These are phyloP conservation scores for Gibbula magus DNA, from an alignment of 2,888 invertebrate species.

Conservation along the genomic window DNA sequence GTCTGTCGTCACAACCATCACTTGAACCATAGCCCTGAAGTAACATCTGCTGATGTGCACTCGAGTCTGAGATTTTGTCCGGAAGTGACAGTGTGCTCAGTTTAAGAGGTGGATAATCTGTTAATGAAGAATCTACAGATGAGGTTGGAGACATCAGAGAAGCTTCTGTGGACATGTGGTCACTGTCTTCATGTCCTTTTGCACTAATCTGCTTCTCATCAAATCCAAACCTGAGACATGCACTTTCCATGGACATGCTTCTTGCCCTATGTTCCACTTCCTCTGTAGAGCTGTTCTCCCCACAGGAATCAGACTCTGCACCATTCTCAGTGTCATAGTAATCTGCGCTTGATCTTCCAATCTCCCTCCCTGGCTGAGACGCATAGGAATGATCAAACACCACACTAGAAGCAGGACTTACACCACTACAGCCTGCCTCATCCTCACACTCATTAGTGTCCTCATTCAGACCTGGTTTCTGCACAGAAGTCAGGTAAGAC, in stretches of 20 bases:
- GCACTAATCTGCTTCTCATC: slow-evolving; percentile 21
- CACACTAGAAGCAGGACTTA: background rate
- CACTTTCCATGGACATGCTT: slow-evolving; percentile 45
- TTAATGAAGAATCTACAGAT: slow-evolving; percentile 33
- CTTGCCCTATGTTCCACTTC: slow-evolving; percentile 44
- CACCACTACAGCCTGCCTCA: background rate
- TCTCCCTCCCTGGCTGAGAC: slow-evolving; percentile 14
- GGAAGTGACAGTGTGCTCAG: background rate
- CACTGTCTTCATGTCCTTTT: slow-evolving; percentile 6
- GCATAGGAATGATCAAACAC: slow-evolving; percentile 35
- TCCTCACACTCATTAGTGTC: slow-evolving; percentile 3
- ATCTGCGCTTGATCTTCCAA: background rate
- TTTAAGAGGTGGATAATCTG: slow-evolving; percentile 26
- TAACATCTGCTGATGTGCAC: slow-evolving; percentile 2
- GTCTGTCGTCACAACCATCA: background rate
- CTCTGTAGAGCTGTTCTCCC: slow-evolving; percentile 38
- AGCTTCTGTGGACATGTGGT: slow-evolving; percentile 17
- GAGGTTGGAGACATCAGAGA: slow-evolving; percentile 32
- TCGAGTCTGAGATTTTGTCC: slow-evolving; percentile 27
- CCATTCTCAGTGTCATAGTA: slow-evolving; percentile 17
- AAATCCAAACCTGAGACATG: slow-evolving; percentile 41
- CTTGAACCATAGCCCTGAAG: slow-evolving; percentile 16
- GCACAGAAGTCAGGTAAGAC: background rate
- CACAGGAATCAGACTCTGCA: slow-evolving; percentile 32
- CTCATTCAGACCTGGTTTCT: background rate